Evolutionary conservation across 2,797 vertebrate species (phyloP).

Genomic region (Danio albolineatus): DNA sequence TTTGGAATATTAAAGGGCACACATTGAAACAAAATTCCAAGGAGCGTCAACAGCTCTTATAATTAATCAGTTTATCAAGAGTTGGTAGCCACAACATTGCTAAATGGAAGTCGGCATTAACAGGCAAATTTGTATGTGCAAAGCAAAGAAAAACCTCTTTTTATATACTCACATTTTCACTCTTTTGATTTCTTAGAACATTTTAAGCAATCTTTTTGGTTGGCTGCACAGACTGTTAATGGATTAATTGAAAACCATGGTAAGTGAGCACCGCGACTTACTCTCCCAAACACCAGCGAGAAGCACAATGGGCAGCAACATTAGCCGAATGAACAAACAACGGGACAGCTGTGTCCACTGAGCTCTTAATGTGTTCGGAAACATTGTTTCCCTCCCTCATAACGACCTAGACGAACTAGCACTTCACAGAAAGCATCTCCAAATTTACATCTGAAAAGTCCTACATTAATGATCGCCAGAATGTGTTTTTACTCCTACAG

Average conservation of each 20-base stretch:
- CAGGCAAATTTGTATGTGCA: neutral
- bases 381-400: slow-evolving; percentile 50
- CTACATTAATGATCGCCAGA: slow-evolving; percentile 67
- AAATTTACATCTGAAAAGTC: slow-evolving; percentile 63
- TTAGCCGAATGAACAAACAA: slow-evolving; percentile 55
- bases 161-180: slow-evolving; percentile 30
- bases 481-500: slow-evolving; percentile 62
- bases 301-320: slow-evolving; percentile 38
- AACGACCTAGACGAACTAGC: slow-evolving; percentile 45
- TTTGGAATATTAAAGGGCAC: neutral
- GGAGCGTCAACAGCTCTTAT: neutral
- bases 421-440: slow-evolving; percentile 26
- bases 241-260: slow-evolving; percentile 54
- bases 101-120: slow-evolving; percentile 36
- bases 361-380: slow-evolving; percentile 57
- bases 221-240: slow-evolving; percentile 48
- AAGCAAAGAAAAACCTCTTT: slow-evolving; percentile 17
- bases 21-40: neutral
- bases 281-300: slow-evolving; percentile 31
- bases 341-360: slow-evolving; percentile 55
- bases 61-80: slow-evolving; percentile 59
- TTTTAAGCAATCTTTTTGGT: slow-evolving; percentile 38
- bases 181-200: slow-evolving; percentile 44
- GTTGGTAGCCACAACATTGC: slow-evolving; percentile 37
- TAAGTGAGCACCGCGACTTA: slow-evolving; percentile 41